Evolutionary conservation across 1,140 invertebrate genomes (phyloP), one percentile per base, ranked within the genome.

Genomic region (Heliconius congener): DNA sequence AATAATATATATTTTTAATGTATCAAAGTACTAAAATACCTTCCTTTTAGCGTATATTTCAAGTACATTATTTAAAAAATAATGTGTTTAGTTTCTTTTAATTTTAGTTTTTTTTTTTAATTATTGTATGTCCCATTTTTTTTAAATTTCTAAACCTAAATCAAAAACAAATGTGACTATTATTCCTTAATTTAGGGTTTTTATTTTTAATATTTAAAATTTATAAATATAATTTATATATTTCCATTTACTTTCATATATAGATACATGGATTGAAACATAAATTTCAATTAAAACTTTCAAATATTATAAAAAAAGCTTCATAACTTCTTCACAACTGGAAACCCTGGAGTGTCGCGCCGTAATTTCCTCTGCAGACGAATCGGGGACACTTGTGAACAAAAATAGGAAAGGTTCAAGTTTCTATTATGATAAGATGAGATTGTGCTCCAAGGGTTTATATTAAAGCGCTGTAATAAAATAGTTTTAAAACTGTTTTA

Each of bases 291-390:
- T 23, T 3, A n/a, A 23, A 23, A 23, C 50, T 52, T 52, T n/a
- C 23, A 57, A 57, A 57, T 57, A 23, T n/a, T n/a, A 23, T 8
- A 6, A 16, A 66, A 37, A 71, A 42, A 55, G 30, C 72, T 30
- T 19, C 30, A 6, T 11, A n/a, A 39, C 27, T 13, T 16, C 76
- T n/a, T 50, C 2, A 16, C 30, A 46, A 9, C 30, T 72, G 70
- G 46, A 27, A 39, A 71, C 37, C 42, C 70, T 71, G n/a, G n/a
- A 19, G 60, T 70, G 81, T 76, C 79, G 86, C 71, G 73, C 70
- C 71, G 84, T 85, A 86, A 88, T 88, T 87, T 87, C 86, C 85
- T 76, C 80, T 75, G 73, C 80, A 86, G 86, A 86, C 84, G 79
- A 81, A 73, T 75, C 74, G 34, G 74, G 74, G 73, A 79, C 74